Base-by-base conservation (phyloP, 2,113 vertebrate species). In the Myrmecophaga tridactyla region DNA sequence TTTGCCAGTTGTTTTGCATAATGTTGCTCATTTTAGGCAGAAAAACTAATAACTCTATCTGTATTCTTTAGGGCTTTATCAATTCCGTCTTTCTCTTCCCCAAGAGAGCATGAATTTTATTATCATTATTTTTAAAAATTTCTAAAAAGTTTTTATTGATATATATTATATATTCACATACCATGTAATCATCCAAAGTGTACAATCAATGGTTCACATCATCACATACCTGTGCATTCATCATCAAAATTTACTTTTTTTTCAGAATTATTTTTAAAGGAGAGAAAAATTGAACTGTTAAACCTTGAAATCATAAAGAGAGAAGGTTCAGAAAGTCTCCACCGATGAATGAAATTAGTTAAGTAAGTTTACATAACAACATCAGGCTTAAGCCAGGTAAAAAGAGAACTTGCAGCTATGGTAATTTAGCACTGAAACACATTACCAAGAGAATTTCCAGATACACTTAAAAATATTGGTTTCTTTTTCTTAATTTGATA, bases 231-330 rank as follows among this genome's bases (percentile, higher is more conserved):
- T n/a, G n/a, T n/a, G n/a, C n/a, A n/a, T n/a, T n/a, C n/a, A n/a
- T n/a, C n/a, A n/a, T n/a, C n/a, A n/a, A n/a, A n/a, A n/a, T n/a
- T n/a, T n/a, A n/a, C n/a, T n/a, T n/a, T n/a, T n/a, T n/a, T n/a
- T n/a, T n/a, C n/a, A n/a, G 21, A 90, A 75, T 80, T 90, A 46
- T 25, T 87, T 93, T 96, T 90, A 84, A 6, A 82, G 80, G 78
- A 92, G 27, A 92, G 25, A 91, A 96, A 96, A 72, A 23, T 43
- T n/a, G 34, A 92, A 80, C 10, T 51, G 63, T 60, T 46, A 58
- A 86, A 60, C 2, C 7, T 86, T 63, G 46, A 39, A 93, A 95
- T 13, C 70, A 36, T 21, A 46, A 31, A 83, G 20, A 73, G 65
- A 62, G 29, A 63, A 5, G 18, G 9, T 84, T 70, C 70, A 46